These are phyloP conservation scores for Clamator glandarius DNA, from an alignment of 2,797 vertebrate genomes.

Conservation along the genomic window DNA sequence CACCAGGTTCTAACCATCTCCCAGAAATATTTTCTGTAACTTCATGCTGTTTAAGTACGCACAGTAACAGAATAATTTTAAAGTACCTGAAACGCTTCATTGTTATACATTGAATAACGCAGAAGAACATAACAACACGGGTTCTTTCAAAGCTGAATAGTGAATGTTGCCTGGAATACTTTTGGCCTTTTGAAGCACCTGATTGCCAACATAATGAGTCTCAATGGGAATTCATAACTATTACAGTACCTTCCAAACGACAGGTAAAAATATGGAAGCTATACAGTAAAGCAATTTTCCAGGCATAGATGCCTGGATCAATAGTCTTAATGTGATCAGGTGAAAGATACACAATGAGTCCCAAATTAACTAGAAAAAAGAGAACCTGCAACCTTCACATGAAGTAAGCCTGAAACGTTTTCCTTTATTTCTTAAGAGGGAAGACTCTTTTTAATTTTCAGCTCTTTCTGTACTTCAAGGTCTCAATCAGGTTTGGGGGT, in stretches of 20 bases:
- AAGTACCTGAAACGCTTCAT: background rate
- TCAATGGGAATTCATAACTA: constrained; percentile 10
- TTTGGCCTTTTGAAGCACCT: background rate
- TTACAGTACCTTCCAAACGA: background rate
- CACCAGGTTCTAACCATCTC: background rate
- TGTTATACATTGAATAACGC: background rate
- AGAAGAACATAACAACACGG: background rate
- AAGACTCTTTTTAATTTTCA: background rate
- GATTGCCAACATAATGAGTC: constrained; percentile 7
- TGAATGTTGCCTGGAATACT: background rate
- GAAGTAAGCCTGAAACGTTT: background rate
- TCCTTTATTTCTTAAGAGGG: background rate
- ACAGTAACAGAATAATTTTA: background rate
- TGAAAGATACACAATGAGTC: background rate
- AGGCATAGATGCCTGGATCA: background rate
- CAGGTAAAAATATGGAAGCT: background rate
- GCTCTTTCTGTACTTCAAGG: background rate
- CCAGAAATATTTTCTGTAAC: constrained; percentile 26
- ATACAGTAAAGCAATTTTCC: background rate
- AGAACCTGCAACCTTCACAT: background rate
- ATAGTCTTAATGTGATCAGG: background rate
- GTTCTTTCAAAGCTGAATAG: background rate
- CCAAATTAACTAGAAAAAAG: background rate
- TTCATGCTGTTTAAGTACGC: constrained; percentile 3
- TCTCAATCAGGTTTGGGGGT: background rate